These are phyloP conservation scores for Conops quadrifasciatus DNA, from an alignment of 2,888 invertebrate species.

Conservation along the genomic window DNA sequence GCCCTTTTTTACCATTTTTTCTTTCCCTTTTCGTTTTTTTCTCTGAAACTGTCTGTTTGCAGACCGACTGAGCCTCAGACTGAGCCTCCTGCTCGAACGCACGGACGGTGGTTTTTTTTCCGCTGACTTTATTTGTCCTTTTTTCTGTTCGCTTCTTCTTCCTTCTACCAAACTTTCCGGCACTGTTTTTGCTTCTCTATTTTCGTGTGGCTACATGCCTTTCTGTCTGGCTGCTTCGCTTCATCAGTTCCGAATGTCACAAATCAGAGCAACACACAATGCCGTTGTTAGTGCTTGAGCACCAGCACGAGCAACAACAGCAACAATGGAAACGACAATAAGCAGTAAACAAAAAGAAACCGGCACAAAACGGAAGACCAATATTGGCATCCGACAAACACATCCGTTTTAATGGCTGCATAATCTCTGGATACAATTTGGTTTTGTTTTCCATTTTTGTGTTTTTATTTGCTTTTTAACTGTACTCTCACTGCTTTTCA, in stretches of 20 bases:
- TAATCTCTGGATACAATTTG: neutral
- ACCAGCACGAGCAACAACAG: too few species aligned
- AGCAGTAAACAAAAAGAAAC: too few species aligned
- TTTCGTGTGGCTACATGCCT: neutral
- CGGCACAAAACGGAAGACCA: neutral
- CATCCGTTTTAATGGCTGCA: conserved; percentile 16
- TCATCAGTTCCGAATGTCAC: neutral
- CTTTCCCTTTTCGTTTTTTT: neutral
- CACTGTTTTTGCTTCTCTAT: neutral
- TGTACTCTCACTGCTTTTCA: neutral
- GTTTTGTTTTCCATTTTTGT: neutral
- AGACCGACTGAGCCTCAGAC: too few species aligned
- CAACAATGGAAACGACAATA: too few species aligned
- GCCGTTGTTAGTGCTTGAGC: too few species aligned
- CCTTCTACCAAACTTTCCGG: neutral
- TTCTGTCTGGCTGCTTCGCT: neutral
- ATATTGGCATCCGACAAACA: neutral
- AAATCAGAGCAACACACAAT: neutral
- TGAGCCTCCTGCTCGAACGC: too few species aligned
- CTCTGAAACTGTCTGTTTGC: neutral
- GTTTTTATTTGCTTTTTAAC: neutral
- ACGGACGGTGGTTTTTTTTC: too few species aligned
- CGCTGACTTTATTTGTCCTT: neutral
- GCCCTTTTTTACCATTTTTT: neutral
- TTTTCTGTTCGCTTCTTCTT: neutral